A percentile compares a stretch with the other conserved stretches of the same genome.
Evolutionary conservation across 2,888 invertebrate species (phyloP).

Genomic region (Merodon equestris): DNA sequence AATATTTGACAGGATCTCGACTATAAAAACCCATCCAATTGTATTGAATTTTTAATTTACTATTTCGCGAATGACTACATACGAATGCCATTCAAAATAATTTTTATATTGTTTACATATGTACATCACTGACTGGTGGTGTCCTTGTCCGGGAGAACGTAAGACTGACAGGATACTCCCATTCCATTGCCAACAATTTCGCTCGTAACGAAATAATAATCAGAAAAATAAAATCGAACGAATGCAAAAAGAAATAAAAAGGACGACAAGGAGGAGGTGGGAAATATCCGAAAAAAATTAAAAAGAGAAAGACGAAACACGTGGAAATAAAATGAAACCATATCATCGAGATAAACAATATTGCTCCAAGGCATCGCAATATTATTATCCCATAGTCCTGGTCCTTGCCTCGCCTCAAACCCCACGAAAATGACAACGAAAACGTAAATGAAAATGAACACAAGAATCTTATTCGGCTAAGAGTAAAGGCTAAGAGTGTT

Average conservation of each 20-base stretch:
- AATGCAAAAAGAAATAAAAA: not conserved
- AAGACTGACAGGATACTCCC: not conserved
- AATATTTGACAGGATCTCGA: constrained; percentile 34
- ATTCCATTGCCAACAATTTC: too few species aligned
- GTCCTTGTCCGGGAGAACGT: constrained; percentile 8
- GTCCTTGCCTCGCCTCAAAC: constrained; percentile 17
- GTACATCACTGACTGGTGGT: constrained; percentile 35
- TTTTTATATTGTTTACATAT: constrained; percentile 59
- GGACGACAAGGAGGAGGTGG: constrained; percentile 8
- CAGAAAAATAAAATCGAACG: constrained; percentile 49
- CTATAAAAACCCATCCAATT: constrained; percentile 35
- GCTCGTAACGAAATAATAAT: constrained; percentile 43
- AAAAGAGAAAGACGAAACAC: not conserved
- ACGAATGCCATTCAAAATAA: constrained; percentile 45
- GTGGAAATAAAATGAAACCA: constrained; percentile 45
- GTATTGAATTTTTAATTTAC: constrained; percentile 64
- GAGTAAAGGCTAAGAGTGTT: constrained; percentile 29
- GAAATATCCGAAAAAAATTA: not conserved
- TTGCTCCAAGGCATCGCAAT: constrained; percentile 59
- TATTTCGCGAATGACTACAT: constrained; percentile 3
- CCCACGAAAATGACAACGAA: not conserved
- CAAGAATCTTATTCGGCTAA: too few species aligned
- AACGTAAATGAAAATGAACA: not conserved
- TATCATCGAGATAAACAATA: constrained; percentile 66
- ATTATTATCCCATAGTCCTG: constrained; percentile 56